Conservation (phyloP, 2,113 vertebrate species). For the Epinephelus cyanopodus region DNA sequence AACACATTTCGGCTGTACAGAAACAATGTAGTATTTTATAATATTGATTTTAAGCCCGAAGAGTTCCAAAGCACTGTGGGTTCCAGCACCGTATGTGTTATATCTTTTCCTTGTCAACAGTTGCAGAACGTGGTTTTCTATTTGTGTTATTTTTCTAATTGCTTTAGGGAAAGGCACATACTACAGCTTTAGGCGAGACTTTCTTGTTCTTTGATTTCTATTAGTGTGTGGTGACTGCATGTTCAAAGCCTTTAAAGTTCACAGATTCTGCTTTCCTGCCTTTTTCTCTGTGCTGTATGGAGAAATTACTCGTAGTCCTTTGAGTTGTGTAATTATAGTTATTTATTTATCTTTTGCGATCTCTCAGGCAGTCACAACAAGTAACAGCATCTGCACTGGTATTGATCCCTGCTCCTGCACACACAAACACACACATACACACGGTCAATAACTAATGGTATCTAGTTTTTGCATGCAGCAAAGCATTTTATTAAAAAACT, state of each 20-base stretch:
- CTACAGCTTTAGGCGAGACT: not conserved
- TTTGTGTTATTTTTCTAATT: constrained; percentile 30
- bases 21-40: not conserved
- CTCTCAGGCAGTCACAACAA: constrained; percentile 35
- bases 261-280: not conserved
- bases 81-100: not conserved
- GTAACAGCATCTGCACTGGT: constrained; percentile 50
- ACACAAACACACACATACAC: constrained; percentile 8
- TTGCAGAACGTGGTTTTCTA: not conserved
- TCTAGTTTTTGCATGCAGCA: constrained; percentile 8
- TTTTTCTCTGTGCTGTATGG: not conserved
- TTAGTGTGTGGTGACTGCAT: not conserved
- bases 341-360: constrained; percentile 18
- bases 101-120: constrained; percentile 17
- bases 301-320: not conserved
- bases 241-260: not conserved
- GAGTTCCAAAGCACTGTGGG: not conserved
- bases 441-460: not conserved
- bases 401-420: constrained; percentile 47
- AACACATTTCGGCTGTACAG: not conserved
- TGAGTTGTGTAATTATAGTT: constrained; percentile 19
- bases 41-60: constrained; percentile 10
- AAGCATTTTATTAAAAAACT: constrained; percentile 5
- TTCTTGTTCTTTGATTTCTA: constrained; percentile 11
- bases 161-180: constrained; percentile 6